phyloP scores from a whole-genome alignment of 92 coral and sea anemone genomes.

The Montipora capitata region DNA sequence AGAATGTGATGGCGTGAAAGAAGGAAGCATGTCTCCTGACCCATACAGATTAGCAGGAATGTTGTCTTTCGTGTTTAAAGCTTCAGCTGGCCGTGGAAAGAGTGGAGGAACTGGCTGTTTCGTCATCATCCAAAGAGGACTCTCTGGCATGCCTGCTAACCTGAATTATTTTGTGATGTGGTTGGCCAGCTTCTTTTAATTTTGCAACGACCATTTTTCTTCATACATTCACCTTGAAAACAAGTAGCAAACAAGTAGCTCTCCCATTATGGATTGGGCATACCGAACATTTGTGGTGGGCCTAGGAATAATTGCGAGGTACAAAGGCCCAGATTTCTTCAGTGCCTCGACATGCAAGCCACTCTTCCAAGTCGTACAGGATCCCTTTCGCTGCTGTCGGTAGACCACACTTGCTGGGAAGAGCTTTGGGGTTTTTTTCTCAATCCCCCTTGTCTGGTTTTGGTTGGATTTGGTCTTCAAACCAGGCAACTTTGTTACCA shows the following conservation, averaged over 20 bases:
- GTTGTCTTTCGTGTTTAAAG: not conserved
- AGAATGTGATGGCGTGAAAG: not conserved
- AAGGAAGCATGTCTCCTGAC: not conserved
- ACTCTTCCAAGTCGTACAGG: slow-evolving; percentile 57
- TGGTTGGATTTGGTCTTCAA: not conserved
- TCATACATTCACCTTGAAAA: slow-evolving; percentile 1
- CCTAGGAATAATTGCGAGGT: slow-evolving; percentile 2
- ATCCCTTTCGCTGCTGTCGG: slow-evolving; percentile 68
- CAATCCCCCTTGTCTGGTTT: slow-evolving; percentile 57
- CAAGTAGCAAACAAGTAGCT: slow-evolving; percentile 21
- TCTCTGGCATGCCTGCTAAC: slow-evolving; percentile 61
- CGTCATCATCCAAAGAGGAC: slow-evolving; percentile 38
- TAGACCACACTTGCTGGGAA: slow-evolving; percentile 61
- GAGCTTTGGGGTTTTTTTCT: slow-evolving; percentile 31
- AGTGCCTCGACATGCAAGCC: slow-evolving; percentile 40
- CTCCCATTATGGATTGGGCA: slow-evolving; percentile 58
- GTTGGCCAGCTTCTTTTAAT: slow-evolving; percentile 56
- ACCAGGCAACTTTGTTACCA: slow-evolving; percentile 11
- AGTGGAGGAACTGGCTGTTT: not conserved
- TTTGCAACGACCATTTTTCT: slow-evolving; percentile 58
- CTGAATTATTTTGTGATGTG: slow-evolving; percentile 46
- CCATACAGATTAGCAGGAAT: not conserved
- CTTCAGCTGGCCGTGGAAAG: not conserved
- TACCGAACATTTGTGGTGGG: slow-evolving; percentile 35
- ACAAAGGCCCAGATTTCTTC: slow-evolving; percentile 49